Base-by-base conservation (phyloP, 2,888 invertebrate genomes). In the Pseudococcus jackbeardsleyi region DNA sequence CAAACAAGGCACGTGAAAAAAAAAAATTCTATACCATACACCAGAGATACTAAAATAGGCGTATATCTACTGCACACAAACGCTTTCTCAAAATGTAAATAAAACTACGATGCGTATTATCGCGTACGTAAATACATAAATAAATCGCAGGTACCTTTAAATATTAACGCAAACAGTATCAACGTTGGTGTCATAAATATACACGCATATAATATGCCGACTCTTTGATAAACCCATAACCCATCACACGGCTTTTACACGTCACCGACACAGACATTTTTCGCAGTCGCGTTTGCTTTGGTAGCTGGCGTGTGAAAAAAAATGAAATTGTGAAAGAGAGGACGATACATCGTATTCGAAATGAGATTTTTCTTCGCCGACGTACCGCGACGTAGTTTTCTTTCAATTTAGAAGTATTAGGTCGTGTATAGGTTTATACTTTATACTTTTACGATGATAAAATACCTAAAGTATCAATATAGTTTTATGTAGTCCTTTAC, bases 51-150 rank as follows among this genome's bases (percentile, higher is more conserved):
- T 12, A 15, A 50, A 15, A 50, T 50, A 50, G 48, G 12, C 48
- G 48, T 50, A 50, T 50, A 50, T 50, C 15, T 50, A 54, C n/a
- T 6, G 22, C 19, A 22, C 19, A 22, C 22, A 22, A 64, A 64
- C 0, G 22, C 26, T 7, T 22, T 64, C 11, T 3, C 64, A 64
- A 64, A 22, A 42, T 42, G 22, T 22, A 64, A 64, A 64, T 64
- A 64, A 22, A 64, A 64, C 64, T 59, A 19, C 59, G 26, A 42
- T 42, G 64, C 64, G 64, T 64, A 64, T 64, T 64, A 64, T 64
- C 22, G 64, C 22, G 11, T 64, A 64, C 64, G 64, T 64, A 64
- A 64, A 64, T 72, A 72, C 72, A 33, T 72, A 72, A 72, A 72
- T 72, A 72, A 72, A 72, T 72, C 33, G 33, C 8, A 64, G 48